These are phyloP conservation scores for Drosophila triauraria DNA, from an alignment of 1,140 invertebrate genomes.

Conservation along the genomic window DNA sequence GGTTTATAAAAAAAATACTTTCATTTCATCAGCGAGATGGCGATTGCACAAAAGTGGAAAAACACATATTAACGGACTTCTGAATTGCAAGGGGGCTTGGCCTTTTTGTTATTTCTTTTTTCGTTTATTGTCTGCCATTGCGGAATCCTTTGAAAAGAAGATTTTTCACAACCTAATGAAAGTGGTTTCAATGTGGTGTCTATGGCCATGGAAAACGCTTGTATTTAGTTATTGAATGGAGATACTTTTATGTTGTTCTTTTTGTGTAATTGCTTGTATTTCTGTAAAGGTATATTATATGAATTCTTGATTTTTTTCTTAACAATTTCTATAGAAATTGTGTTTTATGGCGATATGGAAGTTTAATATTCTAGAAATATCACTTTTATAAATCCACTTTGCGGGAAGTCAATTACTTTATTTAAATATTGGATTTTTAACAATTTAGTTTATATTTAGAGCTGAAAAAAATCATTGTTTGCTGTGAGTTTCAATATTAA, in stretches of 20 bases:
- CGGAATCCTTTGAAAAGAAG: slow-evolving; percentile 22
- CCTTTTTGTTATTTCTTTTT: slow-evolving; percentile 2
- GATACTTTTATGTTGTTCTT: too few species aligned
- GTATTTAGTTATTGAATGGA: slow-evolving; percentile 2
- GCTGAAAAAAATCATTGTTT: neutral
- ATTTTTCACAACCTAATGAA: slow-evolving; percentile 25
- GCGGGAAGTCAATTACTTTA: neutral
- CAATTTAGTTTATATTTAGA: neutral
- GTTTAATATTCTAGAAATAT: neutral
- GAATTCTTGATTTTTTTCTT: too few species aligned
- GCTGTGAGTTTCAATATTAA: too few species aligned
- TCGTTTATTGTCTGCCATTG: neutral
- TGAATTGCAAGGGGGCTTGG: neutral
- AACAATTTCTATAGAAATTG: neutral
- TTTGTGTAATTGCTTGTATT: too few species aligned
- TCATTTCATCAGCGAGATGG: slow-evolving; percentile 17
- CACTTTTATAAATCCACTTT: too few species aligned
- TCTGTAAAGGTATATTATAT: too few species aligned
- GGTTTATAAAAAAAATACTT: slow-evolving; percentile 6
- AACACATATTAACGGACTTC: slow-evolving; percentile 32
- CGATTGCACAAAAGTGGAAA: slow-evolving; percentile 27
- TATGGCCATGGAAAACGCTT: slow-evolving; percentile 3
- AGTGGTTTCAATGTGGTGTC: slow-evolving; percentile 13
- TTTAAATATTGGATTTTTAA: neutral
- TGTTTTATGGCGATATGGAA: neutral